Evolutionary conservation across 1,140 invertebrate genomes (phyloP).

Genomic region (Drosophila burlai): DNA sequence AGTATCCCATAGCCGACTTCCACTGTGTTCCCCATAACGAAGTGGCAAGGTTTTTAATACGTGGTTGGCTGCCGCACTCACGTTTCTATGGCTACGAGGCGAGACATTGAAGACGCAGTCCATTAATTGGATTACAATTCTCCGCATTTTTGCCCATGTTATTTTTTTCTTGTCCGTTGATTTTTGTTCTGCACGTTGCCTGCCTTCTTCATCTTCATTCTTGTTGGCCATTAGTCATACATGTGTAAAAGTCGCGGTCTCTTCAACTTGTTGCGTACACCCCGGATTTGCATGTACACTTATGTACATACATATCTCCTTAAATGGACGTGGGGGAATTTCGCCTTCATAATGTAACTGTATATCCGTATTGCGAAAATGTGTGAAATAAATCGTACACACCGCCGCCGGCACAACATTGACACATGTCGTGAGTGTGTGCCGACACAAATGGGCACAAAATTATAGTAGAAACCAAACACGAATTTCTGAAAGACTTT

Average conservation of each 20-base stretch:
- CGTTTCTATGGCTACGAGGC: slow-evolving; percentile 33
- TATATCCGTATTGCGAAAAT: slow-evolving; percentile 53
- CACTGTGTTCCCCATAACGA: slow-evolving; percentile 28
- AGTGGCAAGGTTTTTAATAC: slow-evolving; percentile 39
- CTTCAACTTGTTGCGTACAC: slow-evolving; percentile 67
- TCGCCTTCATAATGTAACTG: slow-evolving; percentile 52
- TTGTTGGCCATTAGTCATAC: slow-evolving; percentile 47
- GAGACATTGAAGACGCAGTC: slow-evolving; percentile 52
- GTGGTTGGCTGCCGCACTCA: slow-evolving; percentile 25
- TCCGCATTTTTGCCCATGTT: slow-evolving; percentile 42
- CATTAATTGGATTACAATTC: slow-evolving; percentile 79
- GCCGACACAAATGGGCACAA: slow-evolving; percentile 10
- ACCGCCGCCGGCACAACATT: slow-evolving; percentile 7
- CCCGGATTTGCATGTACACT: slow-evolving; percentile 10
- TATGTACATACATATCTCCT: slow-evolving; percentile 24
- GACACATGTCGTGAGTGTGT: slow-evolving; percentile 21
- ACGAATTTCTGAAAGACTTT: background rate
- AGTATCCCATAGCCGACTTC: background rate
- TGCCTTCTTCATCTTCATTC: slow-evolving; percentile 29
- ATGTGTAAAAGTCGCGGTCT: slow-evolving; percentile 26
- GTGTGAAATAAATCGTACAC: slow-evolving; percentile 40
- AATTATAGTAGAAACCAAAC: slow-evolving; percentile 4
- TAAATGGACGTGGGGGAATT: slow-evolving; percentile 52
- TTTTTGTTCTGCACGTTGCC: slow-evolving; percentile 52
- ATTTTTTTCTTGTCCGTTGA: slow-evolving; percentile 18